Evolutionary conservation across 1,140 invertebrate genomes (phyloP), one percentile per base, ranked within the genome.

Genomic region (Drosophila neocordata): DNA sequence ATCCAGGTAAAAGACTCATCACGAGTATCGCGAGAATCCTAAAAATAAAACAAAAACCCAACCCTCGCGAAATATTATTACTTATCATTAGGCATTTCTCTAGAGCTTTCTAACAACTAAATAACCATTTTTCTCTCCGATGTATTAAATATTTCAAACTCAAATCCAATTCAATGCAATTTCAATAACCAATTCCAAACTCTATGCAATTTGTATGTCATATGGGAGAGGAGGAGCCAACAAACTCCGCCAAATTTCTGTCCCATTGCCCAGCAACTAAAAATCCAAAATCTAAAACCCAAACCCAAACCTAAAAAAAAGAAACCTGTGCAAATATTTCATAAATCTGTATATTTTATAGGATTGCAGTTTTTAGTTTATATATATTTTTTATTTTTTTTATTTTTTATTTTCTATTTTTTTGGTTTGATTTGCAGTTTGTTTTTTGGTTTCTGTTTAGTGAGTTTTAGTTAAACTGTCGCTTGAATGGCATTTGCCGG

Each of bases 91-190:
- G 8, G 15, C 20, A 7, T 15, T 13, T 6, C 35, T 41, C 38
- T 44, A 8, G 13, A 15, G 8, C 13, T 44, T 15, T 18, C 5
- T 44, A 11, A 8, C 13, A 20, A 48, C n/a, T 48, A 44, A 44
- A 15, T 44, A 44, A 44, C 41, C 6, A 20, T 35, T 13, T 41
- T 41, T 35, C 22, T 71, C 64, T 65, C 57, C 55, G 65, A 77
- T 75, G 83, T 82, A 83, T 87, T 87, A 78, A 87, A 87, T 87
- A 87, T 87, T 88, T 88, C 68, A 88, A 76, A 79, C 79, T 76
- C 74, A 87, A 87, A 87, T 87, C 82, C 82, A 87, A 87, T 85
- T 77, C 65, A 65, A 87, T 85, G 82, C 64, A 71, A 87, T 85
- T 85, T 83, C 78, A 82, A 85, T 85, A 78, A 85, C 70, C 82